Evolutionary conservation across 92 coral and sea anemone species (phyloP), one percentile per base, ranked within the genome.

Genomic region (Siderastrea radians): DNA sequence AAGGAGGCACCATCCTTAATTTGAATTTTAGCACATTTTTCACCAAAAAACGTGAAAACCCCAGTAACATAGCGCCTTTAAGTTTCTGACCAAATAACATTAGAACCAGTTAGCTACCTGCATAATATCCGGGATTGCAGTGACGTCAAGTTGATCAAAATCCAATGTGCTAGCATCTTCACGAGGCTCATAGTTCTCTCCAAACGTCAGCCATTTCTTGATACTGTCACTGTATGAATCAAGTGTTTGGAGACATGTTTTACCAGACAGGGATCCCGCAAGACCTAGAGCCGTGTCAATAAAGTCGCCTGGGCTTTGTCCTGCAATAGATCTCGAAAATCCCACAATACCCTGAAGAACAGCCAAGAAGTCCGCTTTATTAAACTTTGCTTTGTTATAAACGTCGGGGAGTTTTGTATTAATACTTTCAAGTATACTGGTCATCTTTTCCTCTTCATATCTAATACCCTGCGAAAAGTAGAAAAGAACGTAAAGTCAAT

Each of bases 121-220:
- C 86, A 87, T 78, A 12, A 87, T 55, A 44, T 87, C 90, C 6
- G 90, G 90, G 12, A 87, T 77, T 7, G 90, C 55, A 10, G 38
- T 46, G 19, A 87, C 79, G 1, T 78, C 68, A 3, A 87, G 14
- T 16, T 79, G 55, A 60, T 79, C 85, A 69, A 87, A 87, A 73
- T 87, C 90, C 60, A 87, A 26, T 1, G 51, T 59, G 59, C 79
- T 87, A 9, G 90, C 69, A 57, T 79, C 86, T 26, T 68, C 58
- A 3, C 68, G 26, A 4, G 79, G 78, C 9, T 44, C 49, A 44
- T 67, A 86, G 7, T 49, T 66, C 54, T 86, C 19, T 15, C 90
- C 90, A 57, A 86, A 86, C 5, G 49, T 69, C 79, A 86, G 26
- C 84, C 89, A 78, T 51, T 47, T 73, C 19, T 4, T 51, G 55